phyloP scores from a whole-genome alignment of 2,113 vertebrate genomes.

The Nymphicus hollandicus region DNA sequence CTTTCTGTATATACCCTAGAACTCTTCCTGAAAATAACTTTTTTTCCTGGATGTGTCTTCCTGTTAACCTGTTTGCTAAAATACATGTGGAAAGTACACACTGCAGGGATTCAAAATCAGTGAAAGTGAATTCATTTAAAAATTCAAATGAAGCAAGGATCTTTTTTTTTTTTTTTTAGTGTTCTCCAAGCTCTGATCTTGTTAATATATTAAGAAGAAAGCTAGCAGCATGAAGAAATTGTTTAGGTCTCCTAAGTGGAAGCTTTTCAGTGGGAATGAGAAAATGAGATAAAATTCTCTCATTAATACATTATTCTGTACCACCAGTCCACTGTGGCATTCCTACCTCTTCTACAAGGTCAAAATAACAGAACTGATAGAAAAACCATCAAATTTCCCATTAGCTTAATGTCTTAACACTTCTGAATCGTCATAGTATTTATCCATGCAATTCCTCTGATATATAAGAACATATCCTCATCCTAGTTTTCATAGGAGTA shows the following conservation, averaged over 20 bases:
- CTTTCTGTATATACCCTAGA: background rate
- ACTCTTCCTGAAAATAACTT: background rate
- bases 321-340: background rate
- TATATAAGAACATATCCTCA: background rate
- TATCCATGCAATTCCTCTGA: background rate
- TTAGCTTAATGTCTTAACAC: background rate
- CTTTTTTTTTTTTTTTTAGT: background rate
- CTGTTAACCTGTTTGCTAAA: constrained; percentile 11
- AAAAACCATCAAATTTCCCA: background rate
- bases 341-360: background rate
- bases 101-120: background rate
- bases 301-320: background rate
- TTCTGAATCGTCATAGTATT: background rate
- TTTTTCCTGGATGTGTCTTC: background rate
- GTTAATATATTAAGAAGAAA: background rate
- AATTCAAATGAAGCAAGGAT: background rate
- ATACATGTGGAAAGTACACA: background rate
- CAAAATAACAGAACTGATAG: background rate
- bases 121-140: constrained; percentile 4
- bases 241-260: background rate
- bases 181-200: background rate
- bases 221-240: background rate
- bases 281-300: background rate
- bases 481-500: background rate
- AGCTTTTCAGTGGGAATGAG: background rate